A percentile compares a stretch with the other conserved stretches of the same genome.
phyloP scores from a whole-genome alignment of 2,888 invertebrate genomes.

The Caenorhabditis parvicauda region DNA sequence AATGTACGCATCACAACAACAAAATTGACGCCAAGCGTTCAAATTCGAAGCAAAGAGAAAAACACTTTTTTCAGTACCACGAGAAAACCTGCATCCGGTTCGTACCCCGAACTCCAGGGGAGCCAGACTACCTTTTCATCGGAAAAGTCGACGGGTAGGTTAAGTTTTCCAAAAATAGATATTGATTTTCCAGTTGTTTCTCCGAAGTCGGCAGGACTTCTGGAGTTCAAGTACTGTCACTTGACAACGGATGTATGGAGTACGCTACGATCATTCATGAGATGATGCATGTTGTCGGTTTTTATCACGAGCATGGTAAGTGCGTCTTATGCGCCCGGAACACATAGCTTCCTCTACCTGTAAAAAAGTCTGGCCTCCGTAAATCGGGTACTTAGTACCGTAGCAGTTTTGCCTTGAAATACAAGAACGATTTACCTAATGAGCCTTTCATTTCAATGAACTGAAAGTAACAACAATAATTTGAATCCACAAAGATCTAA shows the following conservation, averaged over 20 bases:
- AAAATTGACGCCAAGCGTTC: background rate
- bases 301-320: conserved; percentile 60
- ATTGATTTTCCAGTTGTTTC: conserved; percentile 48
- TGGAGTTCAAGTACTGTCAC: conserved; percentile 60
- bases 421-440: too few relatives aligned
- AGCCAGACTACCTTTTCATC: conserved; percentile 60
- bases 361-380: too few relatives aligned
- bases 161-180: background rate
- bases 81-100: conserved; percentile 62
- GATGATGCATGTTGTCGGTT: conserved; percentile 60
- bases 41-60: background rate
- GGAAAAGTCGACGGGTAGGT: conserved; percentile 60
- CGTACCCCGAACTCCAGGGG: conserved; percentile 54
- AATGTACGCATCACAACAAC: too few relatives aligned
- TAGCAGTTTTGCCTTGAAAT: too few relatives aligned
- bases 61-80: conserved; percentile 54
- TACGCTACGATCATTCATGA: conserved; percentile 62
- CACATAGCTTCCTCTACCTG: background rate
- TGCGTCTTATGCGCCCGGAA: too few relatives aligned
- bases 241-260: conserved; percentile 62
- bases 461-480: too few relatives aligned
- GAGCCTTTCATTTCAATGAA: too few relatives aligned
- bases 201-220: conserved; percentile 62
- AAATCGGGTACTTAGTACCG: too few relatives aligned
- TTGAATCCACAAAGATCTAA: too few relatives aligned